Conservation (phyloP, 2,797 vertebrate species). For the Taeniopygia guttata region DNA sequence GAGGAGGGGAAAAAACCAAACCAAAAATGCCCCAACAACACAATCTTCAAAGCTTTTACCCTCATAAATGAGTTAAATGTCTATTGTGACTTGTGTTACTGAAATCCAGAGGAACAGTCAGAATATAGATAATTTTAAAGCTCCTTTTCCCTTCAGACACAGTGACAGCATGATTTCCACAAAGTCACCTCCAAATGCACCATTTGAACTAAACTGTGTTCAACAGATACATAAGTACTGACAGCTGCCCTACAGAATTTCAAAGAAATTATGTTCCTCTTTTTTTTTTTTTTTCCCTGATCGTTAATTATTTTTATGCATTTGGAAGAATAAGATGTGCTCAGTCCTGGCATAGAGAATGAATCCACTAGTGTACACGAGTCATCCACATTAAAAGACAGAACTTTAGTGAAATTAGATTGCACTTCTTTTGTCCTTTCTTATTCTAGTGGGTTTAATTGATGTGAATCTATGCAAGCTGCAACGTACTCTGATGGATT, state of each 20-base stretch:
- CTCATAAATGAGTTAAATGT: background rate
- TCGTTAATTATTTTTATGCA: background rate
- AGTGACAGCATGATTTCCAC: background rate
- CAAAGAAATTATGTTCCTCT: background rate
- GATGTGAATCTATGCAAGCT: background rate
- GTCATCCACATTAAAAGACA: background rate
- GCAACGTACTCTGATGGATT: background rate
- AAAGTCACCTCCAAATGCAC: background rate
- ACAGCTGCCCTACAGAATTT: background rate
- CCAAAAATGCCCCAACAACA: accelerated
- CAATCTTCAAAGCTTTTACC: background rate
- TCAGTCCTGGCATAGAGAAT: background rate
- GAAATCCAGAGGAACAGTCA: background rate
- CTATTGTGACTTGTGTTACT: background rate
- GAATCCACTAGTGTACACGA: background rate
- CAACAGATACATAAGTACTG: background rate
- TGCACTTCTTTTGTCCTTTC: background rate
- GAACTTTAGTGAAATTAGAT: background rate
- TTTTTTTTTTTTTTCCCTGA: too few relatives aligned
- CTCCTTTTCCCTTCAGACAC: background rate
- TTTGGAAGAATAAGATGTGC: background rate
- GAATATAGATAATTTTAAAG: background rate
- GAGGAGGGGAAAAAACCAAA: accelerated
- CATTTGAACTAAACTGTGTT: background rate
- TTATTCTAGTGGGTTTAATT: background rate